Percentiles rank a stretch among this genome's conserved stretches.
Conservation (phyloP, 2,797 vertebrate species). For the Centropyge bicolor region DNA sequence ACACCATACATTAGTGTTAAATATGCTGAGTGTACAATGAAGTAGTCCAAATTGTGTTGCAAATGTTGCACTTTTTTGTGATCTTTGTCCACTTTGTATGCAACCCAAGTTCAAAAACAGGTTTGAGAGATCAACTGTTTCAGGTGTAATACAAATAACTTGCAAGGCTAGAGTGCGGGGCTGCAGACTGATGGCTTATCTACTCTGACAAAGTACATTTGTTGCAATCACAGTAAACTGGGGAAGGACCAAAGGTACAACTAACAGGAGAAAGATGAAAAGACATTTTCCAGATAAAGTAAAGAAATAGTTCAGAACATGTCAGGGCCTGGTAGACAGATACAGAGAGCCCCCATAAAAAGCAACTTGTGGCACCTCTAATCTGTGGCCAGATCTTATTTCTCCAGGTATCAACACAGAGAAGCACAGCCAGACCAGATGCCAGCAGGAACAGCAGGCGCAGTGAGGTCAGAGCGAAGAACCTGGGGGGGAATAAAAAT, state of each 20-base stretch:
- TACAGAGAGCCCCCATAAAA: slow-evolving; percentile 17
- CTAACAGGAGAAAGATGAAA: not conserved
- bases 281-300: not conserved
- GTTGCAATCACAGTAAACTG: slow-evolving; percentile 6
- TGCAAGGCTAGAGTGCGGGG: slow-evolving; percentile 3
- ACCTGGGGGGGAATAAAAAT: slow-evolving; percentile 82
- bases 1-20: not conserved
- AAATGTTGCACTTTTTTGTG: not conserved
- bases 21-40: not conserved
- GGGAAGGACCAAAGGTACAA: not conserved
- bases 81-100: not conserved
- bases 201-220: slow-evolving; percentile 24
- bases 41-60: not conserved
- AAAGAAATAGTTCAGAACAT: not conserved
- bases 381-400: slow-evolving; percentile 95
- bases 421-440: slow-evolving; percentile 84
- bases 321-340: not conserved
- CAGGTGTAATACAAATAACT: slow-evolving; percentile 16
- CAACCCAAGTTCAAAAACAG: slow-evolving; percentile 19
- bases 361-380: slow-evolving; percentile 82
- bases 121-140: slow-evolving; percentile 18
- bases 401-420: slow-evolving; percentile 94
- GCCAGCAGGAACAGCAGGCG: slow-evolving; percentile 92
- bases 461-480: slow-evolving; percentile 94
- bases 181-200: slow-evolving; percentile 6